phyloP scores from a whole-genome alignment of 2,113 vertebrate genomes.

The Eretmochelys imbricata region DNA sequence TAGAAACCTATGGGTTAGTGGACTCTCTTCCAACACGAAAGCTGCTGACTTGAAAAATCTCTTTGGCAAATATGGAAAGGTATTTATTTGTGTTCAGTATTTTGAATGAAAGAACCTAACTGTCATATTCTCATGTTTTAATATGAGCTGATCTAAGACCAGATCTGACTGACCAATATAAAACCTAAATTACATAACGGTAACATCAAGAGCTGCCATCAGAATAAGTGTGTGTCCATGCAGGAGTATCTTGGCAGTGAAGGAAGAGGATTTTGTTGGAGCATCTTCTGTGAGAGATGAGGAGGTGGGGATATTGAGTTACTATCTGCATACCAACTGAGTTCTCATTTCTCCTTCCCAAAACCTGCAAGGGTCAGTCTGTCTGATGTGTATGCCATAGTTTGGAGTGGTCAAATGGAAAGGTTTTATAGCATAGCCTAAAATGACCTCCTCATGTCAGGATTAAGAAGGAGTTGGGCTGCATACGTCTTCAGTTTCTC shows the following conservation, averaged over 20 bases:
- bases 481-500: neutral
- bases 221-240: neutral
- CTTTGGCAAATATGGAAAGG: slow-evolving; percentile 99
- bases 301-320: neutral
- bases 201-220: neutral
- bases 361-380: neutral
- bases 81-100: slow-evolving; percentile 64
- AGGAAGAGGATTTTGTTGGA: neutral
- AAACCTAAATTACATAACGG: neutral
- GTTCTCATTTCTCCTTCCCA: neutral
- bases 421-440: neutral
- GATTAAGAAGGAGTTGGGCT: neutral
- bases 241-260: neutral
- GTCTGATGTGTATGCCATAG: neutral
- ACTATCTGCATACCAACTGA: neutral
- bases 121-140: neutral
- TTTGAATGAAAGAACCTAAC: neutral
- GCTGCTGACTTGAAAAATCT: slow-evolving; percentile 98
- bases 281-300: neutral
- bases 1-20: slow-evolving; percentile 97
- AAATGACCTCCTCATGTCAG: neutral
- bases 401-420: neutral
- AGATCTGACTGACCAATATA: neutral
- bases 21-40: slow-evolving; percentile 97
- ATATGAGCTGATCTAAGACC: neutral